Base-by-base conservation (phyloP, 2,888 invertebrate species). In the Aporophyla lueneburgensis region DNA sequence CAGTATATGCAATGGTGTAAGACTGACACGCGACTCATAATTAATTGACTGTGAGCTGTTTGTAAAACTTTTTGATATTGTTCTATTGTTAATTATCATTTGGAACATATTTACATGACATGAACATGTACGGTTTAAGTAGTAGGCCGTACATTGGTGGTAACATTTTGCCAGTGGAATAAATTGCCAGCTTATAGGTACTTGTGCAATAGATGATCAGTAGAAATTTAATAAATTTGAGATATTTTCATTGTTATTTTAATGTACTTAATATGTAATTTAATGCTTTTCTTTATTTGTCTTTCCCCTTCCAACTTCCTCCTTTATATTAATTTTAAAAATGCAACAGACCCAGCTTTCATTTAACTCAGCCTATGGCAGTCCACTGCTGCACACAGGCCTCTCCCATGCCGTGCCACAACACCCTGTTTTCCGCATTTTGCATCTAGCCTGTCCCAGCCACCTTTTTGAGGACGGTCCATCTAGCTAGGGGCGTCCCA, bases 1-100 rank as follows among this genome's bases (percentile, higher is more conserved):
- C 80, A 87, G 89, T 87, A 89, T 90, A 88, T 90, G 91, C 74
- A 87, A 80, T 93, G 92, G 90, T 92, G 90, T 90, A 91, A 92
- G 92, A 93, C 89, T 91, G 87, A 92, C 90, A 90, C 90, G 88
- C 92, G 62, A 73, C 72, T 79, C 76, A 75, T 86, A 73, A 74
- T 84, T 71, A 77, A 82, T 78, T 27, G 54, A 40, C 19, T 81
- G 27, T 56, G 58, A 54, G 59, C 63, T 59, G 69, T 67, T 69
- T 61, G 19, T 33, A 43, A 76, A 80, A 24, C 33, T 56, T 63
- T 80, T 69, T 59, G 69, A 59, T 77, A 68, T 82, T 78, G 67
- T 80, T 80, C 71, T 46, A 59, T 80, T 80, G 76, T 83, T 77
- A 65, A 77, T 68, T 59, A 58, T 33, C 16, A 68, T 65, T 65